A percentile compares a stretch with the other conserved stretches of the same genome.
Conservation (phyloP, 2,888 invertebrate species). For the Drosophila fungiperda region DNA sequence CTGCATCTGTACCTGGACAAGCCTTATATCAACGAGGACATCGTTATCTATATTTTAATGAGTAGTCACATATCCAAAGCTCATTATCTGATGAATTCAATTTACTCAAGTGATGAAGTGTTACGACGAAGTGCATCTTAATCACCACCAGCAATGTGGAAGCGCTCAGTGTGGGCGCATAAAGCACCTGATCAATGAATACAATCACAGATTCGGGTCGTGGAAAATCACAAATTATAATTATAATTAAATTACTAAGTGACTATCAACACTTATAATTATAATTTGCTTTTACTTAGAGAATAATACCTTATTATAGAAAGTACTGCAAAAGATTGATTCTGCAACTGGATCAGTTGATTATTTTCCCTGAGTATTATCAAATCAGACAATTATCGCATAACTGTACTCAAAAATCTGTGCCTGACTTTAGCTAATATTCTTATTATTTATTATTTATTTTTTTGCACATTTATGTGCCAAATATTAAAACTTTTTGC, state of each 20-base stretch:
- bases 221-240: too few relatives aligned
- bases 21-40: not conserved
- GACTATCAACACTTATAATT: too few relatives aligned
- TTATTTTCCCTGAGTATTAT: not conserved
- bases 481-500: not conserved
- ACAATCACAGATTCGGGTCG: not conserved
- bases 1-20: not conserved
- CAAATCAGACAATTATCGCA: not conserved
- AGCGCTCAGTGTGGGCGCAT: not conserved
- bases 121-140: not conserved
- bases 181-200: not conserved
- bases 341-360: not conserved
- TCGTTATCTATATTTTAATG: not conserved
- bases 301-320: not conserved
- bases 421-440: not conserved
- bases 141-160: not conserved
- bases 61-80: not conserved
- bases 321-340: too few relatives aligned
- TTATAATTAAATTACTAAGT: too few relatives aligned
- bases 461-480: not conserved
- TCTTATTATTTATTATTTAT: too few relatives aligned
- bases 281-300: too few relatives aligned
- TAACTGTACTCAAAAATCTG: not conserved
- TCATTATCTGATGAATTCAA: constrained; percentile 1
- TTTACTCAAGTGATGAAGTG: not conserved